These are phyloP conservation scores for Takifugu rubripes DNA, from an alignment of 2,797 vertebrate genomes.

Conservation along the genomic window DNA sequence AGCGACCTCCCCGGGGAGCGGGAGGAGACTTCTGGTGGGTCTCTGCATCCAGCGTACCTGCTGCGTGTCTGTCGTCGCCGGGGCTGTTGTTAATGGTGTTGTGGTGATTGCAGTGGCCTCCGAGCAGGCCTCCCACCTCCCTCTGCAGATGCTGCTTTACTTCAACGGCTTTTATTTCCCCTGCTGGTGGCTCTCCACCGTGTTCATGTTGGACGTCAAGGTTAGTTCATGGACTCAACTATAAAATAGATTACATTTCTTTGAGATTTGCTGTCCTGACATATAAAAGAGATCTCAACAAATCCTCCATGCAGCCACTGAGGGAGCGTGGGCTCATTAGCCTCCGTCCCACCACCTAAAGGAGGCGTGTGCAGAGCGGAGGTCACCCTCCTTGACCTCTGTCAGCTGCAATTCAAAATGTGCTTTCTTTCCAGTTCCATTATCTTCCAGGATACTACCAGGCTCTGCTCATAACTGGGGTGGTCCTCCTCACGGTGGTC, in stretches of 20 bases:
- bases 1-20: conserved; percentile 59
- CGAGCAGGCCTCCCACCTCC: conserved; percentile 76
- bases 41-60: background rate
- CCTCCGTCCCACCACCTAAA: too few relatives aligned
- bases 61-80: background rate
- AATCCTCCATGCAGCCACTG: too few relatives aligned
- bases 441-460: conserved; percentile 82
- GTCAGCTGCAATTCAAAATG: background rate
- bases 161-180: conserved; percentile 85
- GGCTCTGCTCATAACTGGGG: conserved; percentile 74
- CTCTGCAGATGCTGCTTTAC: conserved; percentile 87
- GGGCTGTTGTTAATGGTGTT: background rate
- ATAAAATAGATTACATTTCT: too few relatives aligned
- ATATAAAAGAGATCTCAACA: too few relatives aligned
- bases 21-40: conserved; percentile 58
- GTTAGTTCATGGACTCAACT: conserved; percentile 45
- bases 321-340: too few relatives aligned
- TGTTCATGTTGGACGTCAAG: conserved; percentile 83
- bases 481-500: conserved; percentile 73
- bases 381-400: background rate
- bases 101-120: conserved; percentile 55
- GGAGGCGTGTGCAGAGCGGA: too few relatives aligned
- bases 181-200: conserved; percentile 82
- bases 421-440: conserved; percentile 66
- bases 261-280: too few relatives aligned